phyloP scores from a whole-genome alignment of 2,113 vertebrate genomes.

The Eublepharis macularius region DNA sequence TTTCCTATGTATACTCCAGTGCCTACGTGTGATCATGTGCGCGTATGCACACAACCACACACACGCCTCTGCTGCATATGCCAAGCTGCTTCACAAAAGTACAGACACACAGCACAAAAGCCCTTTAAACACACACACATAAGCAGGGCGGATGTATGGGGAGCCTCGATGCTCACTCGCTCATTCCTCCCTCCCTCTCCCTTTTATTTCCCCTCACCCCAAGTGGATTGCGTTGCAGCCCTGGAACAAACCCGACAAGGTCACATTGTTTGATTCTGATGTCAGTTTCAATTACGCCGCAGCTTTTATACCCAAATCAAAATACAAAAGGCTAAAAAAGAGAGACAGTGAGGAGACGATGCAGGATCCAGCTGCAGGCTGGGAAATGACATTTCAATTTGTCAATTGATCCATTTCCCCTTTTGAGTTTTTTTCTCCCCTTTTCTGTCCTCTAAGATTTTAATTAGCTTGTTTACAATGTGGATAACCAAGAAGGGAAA shows the following conservation, averaged over 20 bases:
- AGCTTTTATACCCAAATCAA: conserved; percentile 81
- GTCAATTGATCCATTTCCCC: conserved; percentile 64
- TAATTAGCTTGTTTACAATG: conserved; percentile 71
- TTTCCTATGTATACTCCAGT: neutral
- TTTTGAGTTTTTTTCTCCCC: neutral
- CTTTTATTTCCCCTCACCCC: conserved; percentile 39
- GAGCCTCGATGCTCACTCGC: neutral
- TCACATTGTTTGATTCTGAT: conserved; percentile 74
- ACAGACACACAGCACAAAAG: conserved; percentile 11
- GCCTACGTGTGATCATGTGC: neutral
- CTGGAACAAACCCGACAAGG: conserved; percentile 75
- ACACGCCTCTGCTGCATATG: conserved; percentile 22
- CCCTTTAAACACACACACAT: neutral
- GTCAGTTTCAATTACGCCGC: conserved; percentile 80
- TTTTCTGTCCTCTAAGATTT: conserved; percentile 58
- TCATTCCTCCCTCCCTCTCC: neutral
- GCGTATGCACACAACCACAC: neutral
- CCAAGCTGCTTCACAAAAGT: conserved; percentile 21
- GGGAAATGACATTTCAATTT: conserved; percentile 78
- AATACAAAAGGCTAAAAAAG: conserved; percentile 66
- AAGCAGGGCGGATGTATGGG: conserved; percentile 35
- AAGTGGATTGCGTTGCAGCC: conserved; percentile 17
- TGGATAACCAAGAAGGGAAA: conserved; percentile 29
- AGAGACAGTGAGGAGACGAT: conserved; percentile 48
- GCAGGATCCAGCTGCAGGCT: conserved; percentile 60